Percentiles rank a stretch among this genome's conserved stretches.
Conservation (phyloP, 2,113 vertebrate genomes). For the Gallinago jamesoni region DNA sequence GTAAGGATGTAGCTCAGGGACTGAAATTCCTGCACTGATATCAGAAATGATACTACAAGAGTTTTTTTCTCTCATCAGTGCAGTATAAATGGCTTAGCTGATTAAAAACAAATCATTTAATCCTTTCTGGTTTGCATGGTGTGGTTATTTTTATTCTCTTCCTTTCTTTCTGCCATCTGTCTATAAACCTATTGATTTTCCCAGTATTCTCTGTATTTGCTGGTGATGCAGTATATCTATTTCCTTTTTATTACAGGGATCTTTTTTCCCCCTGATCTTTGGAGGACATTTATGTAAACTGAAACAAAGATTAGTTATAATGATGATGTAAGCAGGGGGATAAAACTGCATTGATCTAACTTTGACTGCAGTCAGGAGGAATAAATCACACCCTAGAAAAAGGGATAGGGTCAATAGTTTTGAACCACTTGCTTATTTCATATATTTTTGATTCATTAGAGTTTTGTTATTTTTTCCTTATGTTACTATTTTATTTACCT, state of each 20-base stretch:
- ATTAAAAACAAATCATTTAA: conserved; percentile 49
- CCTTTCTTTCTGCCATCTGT: conserved; percentile 8
- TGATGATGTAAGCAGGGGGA: neutral
- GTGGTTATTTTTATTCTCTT: conserved; percentile 41
- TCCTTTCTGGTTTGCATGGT: conserved; percentile 1
- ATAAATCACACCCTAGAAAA: conserved; percentile 4
- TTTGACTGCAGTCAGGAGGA: neutral
- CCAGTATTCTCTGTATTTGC: neutral
- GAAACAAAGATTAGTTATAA: conserved; percentile 17
- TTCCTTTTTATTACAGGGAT: neutral
- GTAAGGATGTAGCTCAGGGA: neutral
- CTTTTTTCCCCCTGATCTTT: neutral
- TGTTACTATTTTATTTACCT: neutral
- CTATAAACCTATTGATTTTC: conserved; percentile 29
- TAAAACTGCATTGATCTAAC: conserved; percentile 4
- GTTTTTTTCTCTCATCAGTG: neutral
- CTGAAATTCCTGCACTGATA: neutral
- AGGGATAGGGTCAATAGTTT: neutral
- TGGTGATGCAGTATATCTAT: neutral
- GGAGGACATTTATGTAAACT: conserved; percentile 3
- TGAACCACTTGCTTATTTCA: neutral
- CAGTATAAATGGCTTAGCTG: neutral
- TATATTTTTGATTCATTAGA: neutral
- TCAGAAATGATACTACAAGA: neutral
- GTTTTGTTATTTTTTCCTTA: neutral